These are phyloP conservation scores for Pollachius pollachius DNA, from an alignment of 2,113 vertebrate species.

Conservation along the genomic window DNA sequence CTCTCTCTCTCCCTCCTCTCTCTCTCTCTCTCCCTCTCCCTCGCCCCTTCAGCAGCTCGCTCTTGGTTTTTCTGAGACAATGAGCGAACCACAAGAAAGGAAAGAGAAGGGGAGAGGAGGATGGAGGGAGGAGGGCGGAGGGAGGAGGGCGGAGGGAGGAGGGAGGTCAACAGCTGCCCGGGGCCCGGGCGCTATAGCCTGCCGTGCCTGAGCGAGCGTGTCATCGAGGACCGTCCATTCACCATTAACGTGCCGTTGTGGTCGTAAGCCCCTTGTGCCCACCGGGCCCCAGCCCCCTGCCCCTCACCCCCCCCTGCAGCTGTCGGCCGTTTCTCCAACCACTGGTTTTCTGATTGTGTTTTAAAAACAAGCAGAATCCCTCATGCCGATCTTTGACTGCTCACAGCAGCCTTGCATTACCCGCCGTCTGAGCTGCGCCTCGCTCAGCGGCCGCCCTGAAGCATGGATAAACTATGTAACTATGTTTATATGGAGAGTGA, in stretches of 20 bases:
- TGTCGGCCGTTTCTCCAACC: constrained; percentile 56
- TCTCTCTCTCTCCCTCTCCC: neutral
- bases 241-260: constrained; percentile 67
- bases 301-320: constrained; percentile 55
- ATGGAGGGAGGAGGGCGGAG: constrained; percentile 24
- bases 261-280: constrained; percentile 44
- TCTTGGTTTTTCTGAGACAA: constrained; percentile 46
- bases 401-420: too few relatives aligned
- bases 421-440: too few relatives aligned
- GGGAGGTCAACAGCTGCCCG: constrained; percentile 70
- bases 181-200: constrained; percentile 51
- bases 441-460: too few relatives aligned
- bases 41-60: constrained; percentile 17
- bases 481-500: too few relatives aligned
- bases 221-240: constrained; percentile 58
- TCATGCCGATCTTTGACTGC: neutral
- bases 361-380: constrained; percentile 51
- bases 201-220: constrained; percentile 57
- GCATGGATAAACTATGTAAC: too few relatives aligned
- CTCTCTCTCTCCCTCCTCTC: neutral
- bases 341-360: constrained; percentile 57
- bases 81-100: constrained; percentile 36
- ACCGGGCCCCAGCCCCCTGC: constrained; percentile 2
- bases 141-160: constrained; percentile 12
- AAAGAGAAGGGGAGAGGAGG: constrained; percentile 19